These are phyloP conservation scores for Enteromius anoplus DNA, from an alignment of 2,797 vertebrate genomes.

Conservation along the genomic window DNA sequence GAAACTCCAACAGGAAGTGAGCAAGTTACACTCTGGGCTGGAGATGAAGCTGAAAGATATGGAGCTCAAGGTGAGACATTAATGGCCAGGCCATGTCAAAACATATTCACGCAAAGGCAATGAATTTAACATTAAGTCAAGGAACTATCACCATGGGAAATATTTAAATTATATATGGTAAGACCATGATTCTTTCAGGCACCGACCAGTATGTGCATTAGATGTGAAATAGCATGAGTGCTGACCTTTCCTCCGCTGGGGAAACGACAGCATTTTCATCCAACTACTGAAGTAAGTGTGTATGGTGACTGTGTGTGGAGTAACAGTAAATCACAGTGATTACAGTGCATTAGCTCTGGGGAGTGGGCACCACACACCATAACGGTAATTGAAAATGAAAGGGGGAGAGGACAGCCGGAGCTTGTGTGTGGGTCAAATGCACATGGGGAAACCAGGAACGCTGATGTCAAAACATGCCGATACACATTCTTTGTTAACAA, in stretches of 20 bases:
- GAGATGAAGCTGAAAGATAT: conserved; percentile 71
- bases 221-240: not conserved
- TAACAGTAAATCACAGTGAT: conserved; percentile 67
- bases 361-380: conserved; percentile 65
- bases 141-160: not conserved
- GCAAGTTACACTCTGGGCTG: conserved; percentile 69
- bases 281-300: conserved; percentile 30
- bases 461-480: not conserved
- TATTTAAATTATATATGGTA: not conserved
- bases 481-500: conserved; percentile 1
- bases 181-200: not conserved
- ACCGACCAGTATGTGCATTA: not conserved
- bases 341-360: conserved; percentile 66
- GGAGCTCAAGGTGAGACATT: conserved; percentile 79
- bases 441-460: not conserved
- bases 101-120: not conserved
- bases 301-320: conserved; percentile 35
- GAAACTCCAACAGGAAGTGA: conserved; percentile 76
- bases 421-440: conserved; percentile 18
- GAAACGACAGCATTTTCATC: not conserved
- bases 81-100: not conserved
- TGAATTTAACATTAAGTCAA: not conserved
- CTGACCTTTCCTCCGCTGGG: not conserved
- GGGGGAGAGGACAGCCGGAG: conserved; percentile 58
- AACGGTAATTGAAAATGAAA: conserved; percentile 71